Conservation (phyloP, 2,888 invertebrate genomes). For the Dynastes tityus region DNA sequence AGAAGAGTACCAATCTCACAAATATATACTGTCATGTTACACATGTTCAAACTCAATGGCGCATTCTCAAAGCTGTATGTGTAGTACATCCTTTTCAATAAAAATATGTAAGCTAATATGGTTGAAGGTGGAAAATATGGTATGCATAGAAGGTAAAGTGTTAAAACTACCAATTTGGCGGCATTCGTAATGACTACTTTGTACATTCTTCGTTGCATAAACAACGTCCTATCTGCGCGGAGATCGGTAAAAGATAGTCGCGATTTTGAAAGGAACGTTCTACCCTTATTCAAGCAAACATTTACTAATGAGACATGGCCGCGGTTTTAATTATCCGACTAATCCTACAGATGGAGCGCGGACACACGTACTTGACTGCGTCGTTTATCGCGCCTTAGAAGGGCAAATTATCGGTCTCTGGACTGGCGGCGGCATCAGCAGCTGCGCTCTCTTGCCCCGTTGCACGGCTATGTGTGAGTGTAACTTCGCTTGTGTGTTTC, state of each 20-base stretch:
- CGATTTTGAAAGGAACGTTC: conserved; percentile 35
- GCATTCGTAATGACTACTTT: conserved; percentile 28
- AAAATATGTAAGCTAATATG: background rate
- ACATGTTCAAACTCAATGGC: no score
- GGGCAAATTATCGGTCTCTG: conserved; percentile 60
- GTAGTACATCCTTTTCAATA: no score
- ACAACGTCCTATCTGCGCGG: conserved; percentile 8
- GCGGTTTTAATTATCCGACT: conserved; percentile 54
- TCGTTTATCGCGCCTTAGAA: conserved; percentile 55
- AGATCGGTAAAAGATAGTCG: conserved; percentile 30
- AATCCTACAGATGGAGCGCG: conserved; percentile 52
- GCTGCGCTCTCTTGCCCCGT: background rate
- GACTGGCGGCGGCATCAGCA: conserved; percentile 51
- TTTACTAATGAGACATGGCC: conserved; percentile 46
- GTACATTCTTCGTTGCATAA: conserved; percentile 26
- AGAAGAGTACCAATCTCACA: no score
- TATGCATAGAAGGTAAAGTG: conserved; percentile 2
- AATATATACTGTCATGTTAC: no score
- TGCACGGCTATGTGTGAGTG: background rate
- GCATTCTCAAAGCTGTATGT: no score
- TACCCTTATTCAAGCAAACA: conserved; percentile 35
- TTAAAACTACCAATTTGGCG: conserved; percentile 32
- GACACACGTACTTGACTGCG: conserved; percentile 48
- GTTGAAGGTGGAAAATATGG: no score
- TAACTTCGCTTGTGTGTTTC: conserved; percentile 48